Evolutionary conservation across 2,888 invertebrate species (phyloP).

Genomic region (Desoria tigrina): DNA sequence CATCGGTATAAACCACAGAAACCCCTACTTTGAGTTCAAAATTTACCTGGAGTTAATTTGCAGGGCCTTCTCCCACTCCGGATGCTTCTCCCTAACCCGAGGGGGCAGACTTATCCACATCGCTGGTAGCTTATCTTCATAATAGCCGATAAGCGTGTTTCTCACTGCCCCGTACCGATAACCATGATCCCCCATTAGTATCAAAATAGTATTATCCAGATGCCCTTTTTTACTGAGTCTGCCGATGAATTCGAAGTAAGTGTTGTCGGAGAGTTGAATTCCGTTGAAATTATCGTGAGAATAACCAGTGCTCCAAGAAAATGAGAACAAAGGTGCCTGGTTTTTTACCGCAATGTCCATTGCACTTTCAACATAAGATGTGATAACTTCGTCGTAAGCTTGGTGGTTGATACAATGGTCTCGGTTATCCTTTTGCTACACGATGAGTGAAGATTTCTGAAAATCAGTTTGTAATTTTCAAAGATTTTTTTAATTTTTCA

Average conservation of each 20-base stretch:
- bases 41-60: slow-evolving; percentile 25
- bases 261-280: slow-evolving; percentile 17
- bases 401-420: too few species aligned
- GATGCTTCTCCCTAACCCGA: slow-evolving; percentile 58
- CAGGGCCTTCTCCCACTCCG: slow-evolving; percentile 20
- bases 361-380: too few species aligned
- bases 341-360: too few species aligned
- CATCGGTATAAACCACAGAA: too few species aligned
- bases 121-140: slow-evolving; percentile 75
- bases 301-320: slow-evolving; percentile 15
- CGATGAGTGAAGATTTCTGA: too few species aligned
- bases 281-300: background rate
- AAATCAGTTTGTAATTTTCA: too few species aligned
- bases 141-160: slow-evolving; percentile 68
- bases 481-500: too few species aligned
- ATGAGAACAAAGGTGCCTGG: slow-evolving; percentile 5
- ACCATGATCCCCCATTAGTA: slow-evolving; percentile 76
- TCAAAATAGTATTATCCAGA: slow-evolving; percentile 67
- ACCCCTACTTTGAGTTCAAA: background rate
- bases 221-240: slow-evolving; percentile 62
- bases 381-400: too few species aligned
- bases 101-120: slow-evolving; percentile 70
- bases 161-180: slow-evolving; percentile 71
- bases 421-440: too few species aligned
- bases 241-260: slow-evolving; percentile 23